Evolutionary conservation across 2,113 vertebrate species (phyloP).

Genomic region (Boulengeromyrus knoepffleri): DNA sequence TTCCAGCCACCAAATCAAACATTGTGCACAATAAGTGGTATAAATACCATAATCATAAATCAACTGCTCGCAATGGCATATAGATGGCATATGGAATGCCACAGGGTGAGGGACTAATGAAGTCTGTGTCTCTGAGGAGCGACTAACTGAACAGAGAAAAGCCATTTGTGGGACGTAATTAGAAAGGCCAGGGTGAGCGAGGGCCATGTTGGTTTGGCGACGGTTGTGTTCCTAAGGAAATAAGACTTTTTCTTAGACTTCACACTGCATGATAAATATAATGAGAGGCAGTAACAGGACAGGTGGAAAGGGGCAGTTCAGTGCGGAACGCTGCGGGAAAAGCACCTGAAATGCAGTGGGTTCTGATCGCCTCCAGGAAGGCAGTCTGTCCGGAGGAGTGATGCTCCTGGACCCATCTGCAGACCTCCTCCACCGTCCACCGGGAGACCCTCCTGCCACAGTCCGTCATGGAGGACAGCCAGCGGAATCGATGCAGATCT

Average conservation of each 20-base stretch:
- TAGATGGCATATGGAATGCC: background rate
- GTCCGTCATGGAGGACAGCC: slow-evolving; percentile 19
- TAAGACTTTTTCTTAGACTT: background rate
- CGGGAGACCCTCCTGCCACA: slow-evolving; percentile 40
- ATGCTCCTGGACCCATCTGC: slow-evolving; percentile 50
- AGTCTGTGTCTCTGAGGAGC: background rate
- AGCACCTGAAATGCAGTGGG: slow-evolving; percentile 57
- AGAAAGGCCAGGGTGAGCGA: background rate
- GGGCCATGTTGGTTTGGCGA: background rate
- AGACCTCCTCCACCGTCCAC: slow-evolving; percentile 60
- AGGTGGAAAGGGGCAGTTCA: background rate
- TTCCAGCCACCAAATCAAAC: background rate
- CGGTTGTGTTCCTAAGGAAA: background rate
- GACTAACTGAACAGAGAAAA: background rate
- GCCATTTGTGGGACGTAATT: background rate
- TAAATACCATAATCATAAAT: slow-evolving; percentile 13
- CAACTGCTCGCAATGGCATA: background rate
- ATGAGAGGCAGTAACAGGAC: background rate
- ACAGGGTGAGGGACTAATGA: background rate
- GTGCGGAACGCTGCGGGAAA: no score
- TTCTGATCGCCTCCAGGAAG: slow-evolving; percentile 47
- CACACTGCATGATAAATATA: background rate
- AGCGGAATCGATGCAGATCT: background rate
- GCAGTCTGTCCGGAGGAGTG: slow-evolving; percentile 27
- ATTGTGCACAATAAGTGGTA: background rate